Percentiles rank a stretch among this genome's conserved stretches.
Conservation (phyloP, 2,888 invertebrate species). For the Crioceris asparagi region DNA sequence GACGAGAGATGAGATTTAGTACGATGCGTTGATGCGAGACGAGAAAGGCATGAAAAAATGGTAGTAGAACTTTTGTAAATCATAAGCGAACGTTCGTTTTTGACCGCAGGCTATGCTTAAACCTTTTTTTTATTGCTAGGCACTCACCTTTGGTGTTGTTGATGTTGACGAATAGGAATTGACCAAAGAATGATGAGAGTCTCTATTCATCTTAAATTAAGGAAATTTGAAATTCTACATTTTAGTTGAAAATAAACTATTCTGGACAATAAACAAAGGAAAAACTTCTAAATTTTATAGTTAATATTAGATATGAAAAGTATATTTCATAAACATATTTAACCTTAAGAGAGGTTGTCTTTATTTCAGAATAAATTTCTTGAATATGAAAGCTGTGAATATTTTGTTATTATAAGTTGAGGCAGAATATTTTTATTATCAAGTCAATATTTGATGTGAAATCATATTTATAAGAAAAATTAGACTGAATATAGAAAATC, state of each 20-base stretch:
- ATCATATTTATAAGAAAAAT: too few relatives aligned
- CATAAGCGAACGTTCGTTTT: slow-evolving; percentile 8
- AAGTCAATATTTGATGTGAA: too few relatives aligned
- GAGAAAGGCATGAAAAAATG: slow-evolving; percentile 25
- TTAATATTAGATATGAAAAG: too few relatives aligned
- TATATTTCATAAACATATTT: too few relatives aligned
- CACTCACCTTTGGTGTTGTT: neutral
- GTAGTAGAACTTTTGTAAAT: slow-evolving; percentile 25
- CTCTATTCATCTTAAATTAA: neutral
- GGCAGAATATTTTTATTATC: too few relatives aligned
- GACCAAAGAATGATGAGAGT: neutral
- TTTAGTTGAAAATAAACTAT: neutral
- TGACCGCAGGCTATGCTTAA: neutral
- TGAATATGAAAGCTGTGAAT: too few relatives aligned
- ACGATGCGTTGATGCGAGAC: slow-evolving; percentile 21
- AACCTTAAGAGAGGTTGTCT: too few relatives aligned
- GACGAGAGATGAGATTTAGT: slow-evolving; percentile 7
- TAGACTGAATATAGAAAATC: too few relatives aligned
- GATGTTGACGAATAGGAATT: neutral
- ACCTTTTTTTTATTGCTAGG: neutral
- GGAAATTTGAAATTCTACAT: neutral
- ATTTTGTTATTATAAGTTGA: too few relatives aligned
- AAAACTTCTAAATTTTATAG: too few relatives aligned
- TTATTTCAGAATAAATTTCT: too few relatives aligned
- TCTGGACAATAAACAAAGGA: too few relatives aligned